Evolutionary conservation across 2,888 invertebrate species (phyloP), one percentile per base, ranked within the genome.

Genomic region (Luperina testacea): DNA sequence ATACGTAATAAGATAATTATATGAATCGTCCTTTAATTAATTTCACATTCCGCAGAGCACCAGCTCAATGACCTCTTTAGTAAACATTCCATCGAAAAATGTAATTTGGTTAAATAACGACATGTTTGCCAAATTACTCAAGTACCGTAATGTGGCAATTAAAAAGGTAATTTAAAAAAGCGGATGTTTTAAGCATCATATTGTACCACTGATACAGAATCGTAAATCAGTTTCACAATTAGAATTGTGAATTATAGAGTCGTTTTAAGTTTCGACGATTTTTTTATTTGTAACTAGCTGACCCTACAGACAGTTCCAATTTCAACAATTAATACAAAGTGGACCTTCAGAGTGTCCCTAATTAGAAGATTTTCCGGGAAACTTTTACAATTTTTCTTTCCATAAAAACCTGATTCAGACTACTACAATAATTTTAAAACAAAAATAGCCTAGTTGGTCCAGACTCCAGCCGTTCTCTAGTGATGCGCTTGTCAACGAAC

Each of bases 91-190:
- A 27, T 68, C n/a, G 32, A 64, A 13, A 67, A 48, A 24, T 27
- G 59, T 75, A 69, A 72, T 86, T 80, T 77, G 42, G n/a, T 76
- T 82, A 72, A 65, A 74, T 53, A 67, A 53, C 68, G 82, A 77
- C 83, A 75, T 51, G 73, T 83, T 74, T 78, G 73, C 76, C 63
- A 78, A 84, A 87, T 76, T n/a, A 74, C 71, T 69, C 32, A 76
- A 77, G 76, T 85, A 85, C 81, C 87, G 85, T 78, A 76, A 76
- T 63, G 9, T 32, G 71, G 61, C 38, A 69, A 74, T 82, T 86
- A 73, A 76, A 76, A 77, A 72, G 42, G 64, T 48, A 71, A 79
- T 86, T 79, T 0, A 24, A 78, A 72, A 6, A 73, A 69, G 71
- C 74, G 69, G 69, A 76, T 76, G 61, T 76, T 68, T 65, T 78